Conservation (phyloP, 2,888 invertebrate genomes). For the Drosophila suboccidentalis region DNA sequence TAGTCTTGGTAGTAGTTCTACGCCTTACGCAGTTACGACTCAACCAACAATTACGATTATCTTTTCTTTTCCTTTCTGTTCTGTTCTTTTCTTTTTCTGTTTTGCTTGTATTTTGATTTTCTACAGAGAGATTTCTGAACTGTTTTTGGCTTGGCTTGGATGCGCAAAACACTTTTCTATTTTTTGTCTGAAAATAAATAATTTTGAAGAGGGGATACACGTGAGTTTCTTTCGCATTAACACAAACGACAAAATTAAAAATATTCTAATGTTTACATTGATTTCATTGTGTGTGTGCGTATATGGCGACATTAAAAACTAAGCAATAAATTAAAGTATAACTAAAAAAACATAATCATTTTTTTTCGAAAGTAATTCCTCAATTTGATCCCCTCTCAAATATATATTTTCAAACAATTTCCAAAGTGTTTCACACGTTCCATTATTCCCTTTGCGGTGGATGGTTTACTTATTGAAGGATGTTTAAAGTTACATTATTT, state of each 20-base stretch:
- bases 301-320: slow-evolving; percentile 62
- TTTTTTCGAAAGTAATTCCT: slow-evolving; percentile 16
- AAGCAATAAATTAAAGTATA: slow-evolving; percentile 54
- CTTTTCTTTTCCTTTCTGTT: background rate
- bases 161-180: slow-evolving; percentile 78
- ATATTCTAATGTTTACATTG: slow-evolving; percentile 65
- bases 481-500: background rate
- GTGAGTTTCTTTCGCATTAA: slow-evolving; percentile 82
- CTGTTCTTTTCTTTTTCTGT: slow-evolving; percentile 3
- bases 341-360: slow-evolving; percentile 41
- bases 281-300: slow-evolving; percentile 34
- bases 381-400: slow-evolving; percentile 83
- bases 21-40: slow-evolving; percentile 3
- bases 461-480: background rate
- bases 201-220: slow-evolving; percentile 86
- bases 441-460: background rate
- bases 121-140: slow-evolving; percentile 55
- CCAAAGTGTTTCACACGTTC: slow-evolving; percentile 44
- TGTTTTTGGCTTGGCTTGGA: slow-evolving; percentile 47
- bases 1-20: slow-evolving; percentile 11
- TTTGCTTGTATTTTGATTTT: slow-evolving; percentile 37
- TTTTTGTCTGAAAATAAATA: slow-evolving; percentile 84
- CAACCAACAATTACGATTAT: slow-evolving; percentile 12
- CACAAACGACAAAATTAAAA: slow-evolving; percentile 73
- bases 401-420: slow-evolving; percentile 63